Evolutionary conservation across 2,888 invertebrate species (phyloP).

Genomic region (Cryptus viduatorius): DNA sequence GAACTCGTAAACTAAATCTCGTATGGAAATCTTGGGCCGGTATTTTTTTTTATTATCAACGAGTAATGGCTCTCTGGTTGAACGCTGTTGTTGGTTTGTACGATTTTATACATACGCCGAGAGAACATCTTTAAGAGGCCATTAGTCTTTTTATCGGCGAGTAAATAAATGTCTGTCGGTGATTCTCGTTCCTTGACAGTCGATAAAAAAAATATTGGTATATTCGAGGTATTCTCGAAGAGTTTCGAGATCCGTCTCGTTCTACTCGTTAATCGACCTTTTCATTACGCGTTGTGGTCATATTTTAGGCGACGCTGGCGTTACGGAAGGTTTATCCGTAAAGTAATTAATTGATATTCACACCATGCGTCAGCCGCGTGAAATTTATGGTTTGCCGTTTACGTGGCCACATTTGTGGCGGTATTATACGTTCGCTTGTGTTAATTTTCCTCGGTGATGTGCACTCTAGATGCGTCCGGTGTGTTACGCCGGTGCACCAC

Average conservation of each 20-base stretch:
- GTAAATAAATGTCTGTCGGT: conserved; percentile 2
- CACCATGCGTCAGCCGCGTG: not conserved
- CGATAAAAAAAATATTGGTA: conserved; percentile 42
- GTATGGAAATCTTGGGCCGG: conserved; percentile 16
- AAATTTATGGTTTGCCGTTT: conserved; percentile 42
- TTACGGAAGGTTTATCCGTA: not conserved
- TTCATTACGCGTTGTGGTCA: conserved; percentile 23
- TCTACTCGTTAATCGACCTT: conserved; percentile 27
- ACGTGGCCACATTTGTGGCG: conserved; percentile 16
- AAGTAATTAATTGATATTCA: conserved; percentile 42
- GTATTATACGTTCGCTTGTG: conserved; percentile 11
- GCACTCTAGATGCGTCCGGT: conserved; percentile 54
- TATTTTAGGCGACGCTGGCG: not conserved
- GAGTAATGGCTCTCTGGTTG: conserved; percentile 8
- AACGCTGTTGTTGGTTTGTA: conserved; percentile 34
- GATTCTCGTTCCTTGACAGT: conserved; percentile 15
- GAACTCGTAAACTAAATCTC: conserved; percentile 59
- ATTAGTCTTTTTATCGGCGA: conserved; percentile 49
- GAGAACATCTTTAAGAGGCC: conserved; percentile 36
- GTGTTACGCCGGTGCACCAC: conserved; percentile 12
- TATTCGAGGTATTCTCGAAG: conserved; percentile 17
- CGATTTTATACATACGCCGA: conserved; percentile 12
- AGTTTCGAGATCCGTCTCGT: not conserved
- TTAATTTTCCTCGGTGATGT: conserved; percentile 35
- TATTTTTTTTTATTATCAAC: conserved; percentile 16